These are phyloP conservation scores for Sminthurinus signatus DNA, from an alignment of 1,140 invertebrate genomes.

Conservation along the genomic window DNA sequence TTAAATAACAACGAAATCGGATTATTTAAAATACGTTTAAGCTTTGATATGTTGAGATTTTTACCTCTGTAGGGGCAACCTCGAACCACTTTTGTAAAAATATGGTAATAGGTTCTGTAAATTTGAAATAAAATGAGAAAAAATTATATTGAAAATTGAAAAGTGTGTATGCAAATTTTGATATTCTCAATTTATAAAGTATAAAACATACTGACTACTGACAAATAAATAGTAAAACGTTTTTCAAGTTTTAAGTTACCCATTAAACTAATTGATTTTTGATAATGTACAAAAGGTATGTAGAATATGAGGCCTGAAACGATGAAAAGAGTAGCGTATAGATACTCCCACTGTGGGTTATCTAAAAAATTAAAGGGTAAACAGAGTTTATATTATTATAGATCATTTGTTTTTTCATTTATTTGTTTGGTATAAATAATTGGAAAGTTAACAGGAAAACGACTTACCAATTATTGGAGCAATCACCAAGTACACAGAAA, in stretches of 20 bases:
- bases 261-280: constrained; percentile 72
- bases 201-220: neutral
- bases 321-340: constrained; percentile 85
- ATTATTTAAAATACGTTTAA: no score
- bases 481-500: constrained; percentile 84
- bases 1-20: no score
- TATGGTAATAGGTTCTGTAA: constrained; percentile 73
- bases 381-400: no score
- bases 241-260: constrained; percentile 53
- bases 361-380: no score
- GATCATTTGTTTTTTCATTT: no score
- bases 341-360: constrained; percentile 70
- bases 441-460: no score
- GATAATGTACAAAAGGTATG: constrained; percentile 84
- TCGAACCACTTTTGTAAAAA: constrained; percentile 85
- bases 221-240: neutral
- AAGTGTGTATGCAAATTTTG: neutral
- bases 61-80: constrained; percentile 76
- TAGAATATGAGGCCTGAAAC: constrained; percentile 82
- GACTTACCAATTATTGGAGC: constrained; percentile 81
- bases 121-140: constrained; percentile 3
- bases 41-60: no score
- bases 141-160: neutral
- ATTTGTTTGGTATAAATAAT: no score
- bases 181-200: neutral